phyloP scores from a whole-genome alignment of 2,888 invertebrate genomes.

The Aethes cnicana region DNA sequence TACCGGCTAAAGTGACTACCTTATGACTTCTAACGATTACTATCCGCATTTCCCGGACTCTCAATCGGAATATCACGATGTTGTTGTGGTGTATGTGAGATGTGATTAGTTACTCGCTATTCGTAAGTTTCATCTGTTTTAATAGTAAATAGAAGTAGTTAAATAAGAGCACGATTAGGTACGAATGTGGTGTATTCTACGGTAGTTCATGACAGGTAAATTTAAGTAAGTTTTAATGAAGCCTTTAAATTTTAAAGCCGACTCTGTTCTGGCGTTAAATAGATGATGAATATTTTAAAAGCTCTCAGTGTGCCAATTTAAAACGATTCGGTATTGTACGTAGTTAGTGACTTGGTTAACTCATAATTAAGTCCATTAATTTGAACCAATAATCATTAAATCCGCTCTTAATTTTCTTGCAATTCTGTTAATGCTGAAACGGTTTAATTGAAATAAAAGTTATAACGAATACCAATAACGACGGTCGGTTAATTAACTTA shows the following conservation, averaged over 20 bases:
- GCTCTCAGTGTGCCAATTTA: constrained; percentile 1
- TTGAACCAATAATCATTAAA: too few species aligned
- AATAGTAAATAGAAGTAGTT: neutral
- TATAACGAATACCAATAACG: too few species aligned
- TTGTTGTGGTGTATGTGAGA: constrained; percentile 60
- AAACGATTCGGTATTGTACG: too few species aligned
- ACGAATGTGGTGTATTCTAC: too few species aligned
- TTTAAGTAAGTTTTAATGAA: constrained; percentile 12
- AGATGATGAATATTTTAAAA: constrained; percentile 9
- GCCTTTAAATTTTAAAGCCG: constrained; percentile 17
- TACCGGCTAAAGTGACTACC: constrained; percentile 62
- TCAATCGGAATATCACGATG: constrained; percentile 51
- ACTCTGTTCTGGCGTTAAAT: constrained; percentile 8
- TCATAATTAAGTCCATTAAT: too few species aligned
- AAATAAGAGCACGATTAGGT: too few species aligned
- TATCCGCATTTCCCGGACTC: constrained; percentile 45
- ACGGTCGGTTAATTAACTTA: too few species aligned
- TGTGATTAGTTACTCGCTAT: constrained; percentile 60
- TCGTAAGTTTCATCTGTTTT: constrained; percentile 48
- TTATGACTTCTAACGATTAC: constrained; percentile 41
- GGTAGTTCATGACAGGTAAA: too few species aligned
- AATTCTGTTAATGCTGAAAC: too few species aligned
- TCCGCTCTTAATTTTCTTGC: too few species aligned
- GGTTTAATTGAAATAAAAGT: too few species aligned
- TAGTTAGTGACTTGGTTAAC: too few species aligned